phyloP scores from a whole-genome alignment of 2,113 vertebrate species.

The Cygnus atratus region DNA sequence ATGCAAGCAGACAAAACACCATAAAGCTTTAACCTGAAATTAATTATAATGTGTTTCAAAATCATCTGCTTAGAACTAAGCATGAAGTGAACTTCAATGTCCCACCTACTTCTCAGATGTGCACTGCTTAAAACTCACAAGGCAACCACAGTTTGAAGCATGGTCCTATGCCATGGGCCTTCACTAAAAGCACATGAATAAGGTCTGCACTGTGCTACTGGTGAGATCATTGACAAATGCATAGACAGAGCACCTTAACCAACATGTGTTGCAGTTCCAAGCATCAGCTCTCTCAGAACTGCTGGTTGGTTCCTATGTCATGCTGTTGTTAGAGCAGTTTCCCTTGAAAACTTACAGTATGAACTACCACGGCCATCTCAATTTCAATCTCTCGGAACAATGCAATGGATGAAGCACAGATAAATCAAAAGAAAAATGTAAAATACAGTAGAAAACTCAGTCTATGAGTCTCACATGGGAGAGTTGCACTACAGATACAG shows the following conservation, averaged over 20 bases:
- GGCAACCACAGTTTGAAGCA: not conserved
- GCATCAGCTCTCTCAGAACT: not conserved
- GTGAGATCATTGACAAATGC: not conserved
- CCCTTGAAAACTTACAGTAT: not conserved
- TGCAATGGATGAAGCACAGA: not conserved
- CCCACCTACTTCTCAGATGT: not conserved
- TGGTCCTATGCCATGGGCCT: not conserved
- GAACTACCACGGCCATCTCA: not conserved
- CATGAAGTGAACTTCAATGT: not conserved
- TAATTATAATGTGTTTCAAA: not conserved
- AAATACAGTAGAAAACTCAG: not conserved
- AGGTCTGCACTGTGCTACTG: not conserved
- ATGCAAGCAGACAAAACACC: not conserved
- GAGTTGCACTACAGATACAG: not conserved
- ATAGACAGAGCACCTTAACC: not conserved
- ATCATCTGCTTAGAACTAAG: not conserved
- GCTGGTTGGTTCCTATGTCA: not conserved
- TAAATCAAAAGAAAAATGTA: not conserved
- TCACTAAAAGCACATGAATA: not conserved
- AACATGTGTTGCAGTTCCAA: accelerated
- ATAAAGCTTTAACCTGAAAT: not conserved
- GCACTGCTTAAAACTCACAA: not conserved
- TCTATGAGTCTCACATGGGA: not conserved
- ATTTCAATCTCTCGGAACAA: not conserved
- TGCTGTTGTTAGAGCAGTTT: not conserved